Conservation (phyloP, 2,797 vertebrate genomes). For the Pangasius djambal region DNA sequence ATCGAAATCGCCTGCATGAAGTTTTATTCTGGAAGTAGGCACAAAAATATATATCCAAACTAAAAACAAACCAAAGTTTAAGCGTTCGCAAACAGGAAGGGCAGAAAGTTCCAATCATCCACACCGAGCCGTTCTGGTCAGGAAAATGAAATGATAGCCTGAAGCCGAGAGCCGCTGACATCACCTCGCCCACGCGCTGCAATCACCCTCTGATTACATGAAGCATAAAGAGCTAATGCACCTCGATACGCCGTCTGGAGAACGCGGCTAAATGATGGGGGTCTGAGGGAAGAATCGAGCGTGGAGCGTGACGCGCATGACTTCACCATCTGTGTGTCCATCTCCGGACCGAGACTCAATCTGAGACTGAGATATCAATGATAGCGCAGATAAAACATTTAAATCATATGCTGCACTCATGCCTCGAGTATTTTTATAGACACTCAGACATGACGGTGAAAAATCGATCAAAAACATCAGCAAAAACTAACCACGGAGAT, state of each 20-base stretch:
- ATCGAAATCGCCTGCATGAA: neutral
- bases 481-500: neutral
- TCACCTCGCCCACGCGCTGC: neutral
- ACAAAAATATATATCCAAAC: neutral
- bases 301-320: neutral
- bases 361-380: too few relatives aligned
- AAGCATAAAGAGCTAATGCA: constrained; percentile 16
- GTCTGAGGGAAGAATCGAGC: neutral
- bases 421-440: neutral
- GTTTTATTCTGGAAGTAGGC: neutral
- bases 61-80: neutral
- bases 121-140: neutral
- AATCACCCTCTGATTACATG: constrained; percentile 18
- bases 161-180: neutral
- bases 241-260: neutral
- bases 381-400: too few relatives aligned
- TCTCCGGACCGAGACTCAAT: neutral
- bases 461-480: neutral
- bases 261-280: neutral
- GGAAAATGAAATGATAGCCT: neutral
- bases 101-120: neutral
- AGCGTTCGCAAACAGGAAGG: neutral
- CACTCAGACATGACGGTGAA: neutral
- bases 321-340: neutral
- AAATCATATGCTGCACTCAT: neutral